Evolutionary conservation across 2,888 invertebrate species (phyloP).

Genomic region (Nomada fucata): DNA sequence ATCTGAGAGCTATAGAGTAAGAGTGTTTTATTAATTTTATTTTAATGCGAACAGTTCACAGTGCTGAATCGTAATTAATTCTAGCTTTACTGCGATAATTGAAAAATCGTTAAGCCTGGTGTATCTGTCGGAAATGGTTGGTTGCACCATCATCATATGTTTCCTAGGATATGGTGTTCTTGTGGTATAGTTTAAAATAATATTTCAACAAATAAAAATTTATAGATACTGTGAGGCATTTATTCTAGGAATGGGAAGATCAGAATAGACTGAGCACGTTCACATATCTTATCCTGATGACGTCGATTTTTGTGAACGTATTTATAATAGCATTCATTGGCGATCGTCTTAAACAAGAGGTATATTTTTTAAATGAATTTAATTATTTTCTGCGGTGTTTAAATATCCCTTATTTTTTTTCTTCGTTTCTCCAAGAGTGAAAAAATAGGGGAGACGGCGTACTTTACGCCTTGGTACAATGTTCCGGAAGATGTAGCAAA

Average conservation of each 20-base stretch:
- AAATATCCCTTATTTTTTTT: neutral
- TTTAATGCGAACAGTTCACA: neutral
- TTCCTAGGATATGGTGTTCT: constrained; percentile 79
- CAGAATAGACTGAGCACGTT: constrained; percentile 42
- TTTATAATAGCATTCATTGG: constrained; percentile 78
- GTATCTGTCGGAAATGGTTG: constrained; percentile 76
- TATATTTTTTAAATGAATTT: constrained; percentile 6
- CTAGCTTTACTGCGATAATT: constrained; percentile 76
- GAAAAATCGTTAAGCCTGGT: constrained; percentile 76
- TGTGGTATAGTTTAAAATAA: constrained; percentile 42
- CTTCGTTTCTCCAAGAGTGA: constrained; percentile 52
- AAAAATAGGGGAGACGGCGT: constrained; percentile 68
- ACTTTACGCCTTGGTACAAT: constrained; percentile 73
- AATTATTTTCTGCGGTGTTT: neutral
- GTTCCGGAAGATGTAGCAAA: constrained; percentile 61
- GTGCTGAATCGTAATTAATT: constrained; percentile 46
- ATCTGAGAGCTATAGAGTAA: constrained; percentile 57
- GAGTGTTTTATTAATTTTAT: neutral
- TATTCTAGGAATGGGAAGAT: constrained; percentile 62
- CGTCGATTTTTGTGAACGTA: constrained; percentile 73
- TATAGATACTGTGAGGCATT: neutral
- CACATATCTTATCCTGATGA: constrained; percentile 64
- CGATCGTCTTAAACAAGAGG: constrained; percentile 74
- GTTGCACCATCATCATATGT: constrained; percentile 79
- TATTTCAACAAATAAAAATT: neutral